Evolutionary conservation across 2,888 invertebrate species (phyloP), one percentile per base, ranked within the genome.

Genomic region (Digitonthophagus gazella): DNA sequence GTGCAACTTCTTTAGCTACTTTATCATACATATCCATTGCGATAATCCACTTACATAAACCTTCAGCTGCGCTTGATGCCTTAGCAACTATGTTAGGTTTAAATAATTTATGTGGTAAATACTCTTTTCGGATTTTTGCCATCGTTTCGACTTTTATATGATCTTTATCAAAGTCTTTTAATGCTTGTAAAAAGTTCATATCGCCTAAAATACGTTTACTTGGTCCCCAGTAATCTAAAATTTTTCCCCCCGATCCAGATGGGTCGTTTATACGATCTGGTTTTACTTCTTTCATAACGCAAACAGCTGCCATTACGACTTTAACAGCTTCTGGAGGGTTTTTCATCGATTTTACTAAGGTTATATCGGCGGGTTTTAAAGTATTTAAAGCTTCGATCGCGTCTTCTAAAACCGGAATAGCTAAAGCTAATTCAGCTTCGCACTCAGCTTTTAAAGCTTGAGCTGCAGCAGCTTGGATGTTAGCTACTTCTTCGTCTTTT

Each of bases 61-160:
- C 97, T 84, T 97, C 96, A 16, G 97, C 97, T 2, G 98, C 98
- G 72, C 94, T 91, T 0, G 97, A 97, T 0, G 96, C 96, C 82
- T 95, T 93, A 11, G 92, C 92, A 67, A 95, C 91, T 67, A 92
- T 87, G 70, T 87, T 85, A 1, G 94, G 93, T 75, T 92, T 91
- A 80, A 95, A 95, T 76, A 92, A 90, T 77, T 90, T 89, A 79
- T 94, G 87, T 0, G 89, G 87, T 28, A 92, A 82, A 81, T 90
- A 93, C 76, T 92, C 92, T 78, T 90, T 91, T 72, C 92, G 84
- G 73, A 92, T 90, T 82, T 90, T 91, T 75, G 86, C 85, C 89
- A 95, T 93, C 8, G 89, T 86, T 19, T 87, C 86, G 1, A 86
- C 78, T 56, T 92, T 89, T 74, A 95, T 95, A 80, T 93, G 91